Percentiles rank a stretch among this genome's conserved stretches.
These are phyloP conservation scores for Tricholaema leucomelas DNA, from an alignment of 2,113 vertebrate species.

Conservation along the genomic window DNA sequence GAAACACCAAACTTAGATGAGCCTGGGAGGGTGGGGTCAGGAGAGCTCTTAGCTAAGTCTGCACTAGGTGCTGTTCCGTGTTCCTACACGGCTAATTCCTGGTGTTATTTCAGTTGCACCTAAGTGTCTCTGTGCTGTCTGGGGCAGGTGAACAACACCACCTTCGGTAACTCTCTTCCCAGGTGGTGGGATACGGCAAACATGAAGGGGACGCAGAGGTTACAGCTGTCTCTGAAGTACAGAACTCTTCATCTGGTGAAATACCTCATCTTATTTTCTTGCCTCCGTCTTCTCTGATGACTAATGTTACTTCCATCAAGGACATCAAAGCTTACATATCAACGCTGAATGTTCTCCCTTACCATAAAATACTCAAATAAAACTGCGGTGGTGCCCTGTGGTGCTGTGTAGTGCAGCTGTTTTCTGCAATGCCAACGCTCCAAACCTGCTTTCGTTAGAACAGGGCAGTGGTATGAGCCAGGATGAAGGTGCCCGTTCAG, in stretches of 20 bases:
- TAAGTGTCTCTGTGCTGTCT: neutral
- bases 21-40: fast-evolving
- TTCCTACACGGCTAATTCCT: neutral
- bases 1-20: neutral
- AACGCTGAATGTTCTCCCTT: constrained; percentile 86
- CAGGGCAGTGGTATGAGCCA: neutral
- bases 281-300: constrained; percentile 75
- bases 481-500: neutral
- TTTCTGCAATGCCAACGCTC: neutral
- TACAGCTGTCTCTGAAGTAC: constrained; percentile 16
- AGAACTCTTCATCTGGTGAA: constrained; percentile 78
- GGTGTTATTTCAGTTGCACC: neutral
- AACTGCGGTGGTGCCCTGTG: constrained; percentile 11
- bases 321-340: constrained; percentile 91
- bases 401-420: constrained; percentile 28
- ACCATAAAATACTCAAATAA: constrained; percentile 94
- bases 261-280: constrained; percentile 86
- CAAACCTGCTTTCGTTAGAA: neutral
- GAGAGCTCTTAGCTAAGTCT: neutral
- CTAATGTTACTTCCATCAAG: constrained; percentile 75
- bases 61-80: fast-evolving
- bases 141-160: neutral
- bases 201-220: constrained; percentile 79
- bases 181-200: constrained; percentile 92
- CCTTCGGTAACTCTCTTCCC: neutral